Base-by-base conservation (phyloP, 2,113 vertebrate species). In the Quiscalus mexicanus region DNA sequence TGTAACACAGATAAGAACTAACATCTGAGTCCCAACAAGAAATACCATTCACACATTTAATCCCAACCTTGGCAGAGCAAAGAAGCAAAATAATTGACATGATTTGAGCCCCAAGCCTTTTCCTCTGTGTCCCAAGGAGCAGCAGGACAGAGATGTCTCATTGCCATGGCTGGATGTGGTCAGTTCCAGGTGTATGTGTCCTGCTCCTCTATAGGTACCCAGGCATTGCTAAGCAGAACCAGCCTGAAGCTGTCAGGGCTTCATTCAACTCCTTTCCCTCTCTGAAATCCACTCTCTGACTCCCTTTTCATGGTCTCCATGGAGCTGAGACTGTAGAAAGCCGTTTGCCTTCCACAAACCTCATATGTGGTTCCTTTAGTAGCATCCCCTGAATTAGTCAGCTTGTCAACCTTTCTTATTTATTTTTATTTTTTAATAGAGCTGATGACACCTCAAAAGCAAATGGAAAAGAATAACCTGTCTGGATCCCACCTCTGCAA, bases 101-200 rank as follows among this genome's bases (percentile, higher is more conserved):
- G 23, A 30, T 42, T 13, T 0, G 2, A 68, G 10, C 30, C 33
- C 30, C 44, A 14, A 15, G 12, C 13, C 45, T 49, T 33, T 60
- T 27, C 24, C 10, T 69, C 11, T 45, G 13, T 45, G 27, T 44
- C 69, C 81, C 39, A 25, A 15, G 44, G 12, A 64, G 14, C 15
- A 83, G n/a, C 35, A 58, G 79, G 65, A 14, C 13, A 63, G 50
- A 44, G 50, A 19, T 12, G 15, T 31, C 31, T n/a, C 28, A 12
- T 70, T 53, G 70, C 67, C 47, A n/a, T 7, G 42, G 15, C 60
- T 74, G 37, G 13, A 21, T 15, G 50, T 28, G 68, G 5, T 21
- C 44, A 60, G 15, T 11, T 52, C 8, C 23, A 1, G 0, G 15
- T 1, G 3, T 4, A 9, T 1, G 0, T 3, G 4, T 6, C 6